These are phyloP conservation scores for Oncopodura yosiiana DNA, from an alignment of 1,140 invertebrate genomes.

Conservation along the genomic window DNA sequence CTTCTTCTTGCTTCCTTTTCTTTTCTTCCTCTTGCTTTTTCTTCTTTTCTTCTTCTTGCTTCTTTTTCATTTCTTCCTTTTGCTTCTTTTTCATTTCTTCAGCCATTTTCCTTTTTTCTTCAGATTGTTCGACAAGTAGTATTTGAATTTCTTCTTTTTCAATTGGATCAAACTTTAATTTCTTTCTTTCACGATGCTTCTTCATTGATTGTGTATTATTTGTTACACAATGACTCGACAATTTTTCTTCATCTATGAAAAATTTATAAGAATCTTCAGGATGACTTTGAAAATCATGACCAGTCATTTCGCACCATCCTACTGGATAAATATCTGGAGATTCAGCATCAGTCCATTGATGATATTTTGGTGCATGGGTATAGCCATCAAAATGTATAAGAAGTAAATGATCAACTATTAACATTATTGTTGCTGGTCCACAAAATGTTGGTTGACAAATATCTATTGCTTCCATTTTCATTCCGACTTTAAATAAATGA, in stretches of 20 bases:
- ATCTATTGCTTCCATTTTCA: constrained; percentile 24
- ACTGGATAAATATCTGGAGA: constrained; percentile 26
- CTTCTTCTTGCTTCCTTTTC: too few relatives aligned
- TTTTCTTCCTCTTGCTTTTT: too few relatives aligned
- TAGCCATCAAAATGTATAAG: constrained; percentile 26
- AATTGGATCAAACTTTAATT: too few relatives aligned
- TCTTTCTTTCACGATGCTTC: too few relatives aligned
- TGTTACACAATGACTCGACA: too few relatives aligned
- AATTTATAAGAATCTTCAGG: background rate
- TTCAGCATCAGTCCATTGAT: constrained; percentile 19
- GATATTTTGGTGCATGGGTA: background rate
- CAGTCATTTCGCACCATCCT: constrained; percentile 23
- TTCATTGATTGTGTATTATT: background rate
- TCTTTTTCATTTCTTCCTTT: too few relatives aligned
- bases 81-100: too few relatives aligned
- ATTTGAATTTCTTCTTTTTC: too few relatives aligned
- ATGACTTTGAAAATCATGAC: constrained; percentile 9
- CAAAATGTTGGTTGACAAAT: background rate
- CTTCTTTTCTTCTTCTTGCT: too few relatives aligned
- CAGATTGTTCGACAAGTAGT: too few relatives aligned
- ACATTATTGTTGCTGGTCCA: constrained; percentile 16
- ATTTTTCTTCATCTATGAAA: background rate
- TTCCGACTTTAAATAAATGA: constrained; percentile 16
- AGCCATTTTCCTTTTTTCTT: too few relatives aligned
- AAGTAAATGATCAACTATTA: constrained; percentile 10